phyloP scores from a whole-genome alignment of 2,888 invertebrate genomes.

The Aspidiotus destructor region DNA sequence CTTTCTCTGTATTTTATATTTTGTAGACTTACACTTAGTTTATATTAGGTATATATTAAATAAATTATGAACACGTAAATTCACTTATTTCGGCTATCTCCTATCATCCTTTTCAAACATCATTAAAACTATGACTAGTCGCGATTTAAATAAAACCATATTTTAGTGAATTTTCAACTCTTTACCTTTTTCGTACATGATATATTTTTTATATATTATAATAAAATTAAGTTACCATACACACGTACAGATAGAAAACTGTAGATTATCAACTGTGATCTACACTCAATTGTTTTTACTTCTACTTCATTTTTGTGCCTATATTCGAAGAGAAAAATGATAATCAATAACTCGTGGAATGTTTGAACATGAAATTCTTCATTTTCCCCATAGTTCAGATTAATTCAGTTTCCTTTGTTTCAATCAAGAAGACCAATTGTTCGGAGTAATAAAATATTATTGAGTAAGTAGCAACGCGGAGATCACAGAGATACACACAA shows the following conservation, averaged over 20 bases:
- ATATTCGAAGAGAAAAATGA: too few species aligned
- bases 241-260: too few species aligned
- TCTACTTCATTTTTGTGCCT: too few species aligned
- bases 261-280: not conserved
- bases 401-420: not conserved
- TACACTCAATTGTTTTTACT: not conserved
- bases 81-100: too few species aligned
- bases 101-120: not conserved
- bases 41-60: too few species aligned
- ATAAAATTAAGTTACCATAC: not conserved
- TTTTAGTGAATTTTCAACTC: not conserved
- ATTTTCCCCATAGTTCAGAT: not conserved
- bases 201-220: slow-evolving; percentile 1
- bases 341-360: too few species aligned
- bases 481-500: too few species aligned
- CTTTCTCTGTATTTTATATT: too few species aligned
- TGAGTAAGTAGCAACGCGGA: not conserved
- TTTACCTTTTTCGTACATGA: not conserved
- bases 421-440: not conserved
- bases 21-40: too few species aligned
- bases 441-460: not conserved
- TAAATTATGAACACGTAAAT: too few species aligned
- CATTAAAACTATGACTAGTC: slow-evolving; percentile 1
- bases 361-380: too few species aligned
- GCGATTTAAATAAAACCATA: not conserved